Percentiles rank a stretch among this genome's conserved stretches.
Evolutionary conservation across 1,140 invertebrate species (phyloP).

Genomic region (Plodia interpunctella): DNA sequence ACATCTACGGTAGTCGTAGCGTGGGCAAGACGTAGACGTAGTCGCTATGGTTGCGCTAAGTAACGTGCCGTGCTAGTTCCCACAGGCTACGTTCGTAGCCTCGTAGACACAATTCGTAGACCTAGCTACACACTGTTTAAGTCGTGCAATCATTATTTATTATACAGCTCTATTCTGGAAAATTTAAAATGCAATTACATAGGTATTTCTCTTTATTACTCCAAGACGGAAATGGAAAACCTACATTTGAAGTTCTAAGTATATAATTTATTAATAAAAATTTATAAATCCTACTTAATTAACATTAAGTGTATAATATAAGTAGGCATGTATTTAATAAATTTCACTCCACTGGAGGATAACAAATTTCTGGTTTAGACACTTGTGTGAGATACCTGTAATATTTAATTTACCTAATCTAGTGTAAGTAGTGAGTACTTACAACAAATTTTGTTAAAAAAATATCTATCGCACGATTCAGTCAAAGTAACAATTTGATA

Average conservation of each 20-base stretch:
- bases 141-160: no score
- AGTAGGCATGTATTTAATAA: slow-evolving; percentile 8
- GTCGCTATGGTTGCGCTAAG: no score
- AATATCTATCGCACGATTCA: slow-evolving; percentile 60
- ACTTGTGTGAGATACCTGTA: slow-evolving; percentile 9
- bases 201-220: no score
- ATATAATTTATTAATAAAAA: slow-evolving; percentile 24
- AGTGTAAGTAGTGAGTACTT: no score
- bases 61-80: no score
- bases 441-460: slow-evolving; percentile 36
- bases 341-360: slow-evolving; percentile 44
- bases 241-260: not conserved
- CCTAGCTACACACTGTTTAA: no score
- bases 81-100: no score
- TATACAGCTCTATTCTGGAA: no score
- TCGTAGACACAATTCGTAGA: no score
- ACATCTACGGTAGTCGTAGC: no score
- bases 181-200: no score
- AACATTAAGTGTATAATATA: slow-evolving; percentile 11
- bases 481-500: slow-evolving; percentile 29
- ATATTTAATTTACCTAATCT: not conserved
- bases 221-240: slow-evolving; percentile 34
- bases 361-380: slow-evolving; percentile 27
- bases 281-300: slow-evolving; percentile 26
- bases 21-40: no score